These are phyloP conservation scores for Scaptomyza cyrtandrae DNA, from an alignment of 2,888 invertebrate genomes.

Conservation along the genomic window DNA sequence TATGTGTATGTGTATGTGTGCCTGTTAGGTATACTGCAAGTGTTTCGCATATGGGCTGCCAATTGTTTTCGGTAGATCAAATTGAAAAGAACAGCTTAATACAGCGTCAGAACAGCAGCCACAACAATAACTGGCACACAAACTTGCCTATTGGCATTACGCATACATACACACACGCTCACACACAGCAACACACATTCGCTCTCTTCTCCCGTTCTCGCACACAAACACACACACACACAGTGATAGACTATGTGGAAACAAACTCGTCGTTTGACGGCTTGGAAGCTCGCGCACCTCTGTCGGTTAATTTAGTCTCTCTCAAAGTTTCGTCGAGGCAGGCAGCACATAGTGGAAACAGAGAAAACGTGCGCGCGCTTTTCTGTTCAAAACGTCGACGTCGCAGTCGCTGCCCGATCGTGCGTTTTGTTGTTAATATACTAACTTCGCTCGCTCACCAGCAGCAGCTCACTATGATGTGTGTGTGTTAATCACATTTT, in stretches of 20 bases:
- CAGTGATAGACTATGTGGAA: slow-evolving; percentile 10
- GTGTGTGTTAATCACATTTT: slow-evolving; percentile 42
- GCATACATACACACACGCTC: slow-evolving; percentile 15
- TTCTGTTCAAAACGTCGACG: slow-evolving; percentile 37
- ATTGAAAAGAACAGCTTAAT: slow-evolving; percentile 62
- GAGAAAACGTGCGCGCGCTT: slow-evolving; percentile 55
- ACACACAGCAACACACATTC: background rate
- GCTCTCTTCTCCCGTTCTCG: slow-evolving; percentile 15
- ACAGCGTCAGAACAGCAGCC: slow-evolving; percentile 35
- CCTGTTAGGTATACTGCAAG: slow-evolving; percentile 43
- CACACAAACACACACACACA: slow-evolving; percentile 17
- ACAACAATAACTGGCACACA: slow-evolving; percentile 60
- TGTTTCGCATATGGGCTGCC: slow-evolving; percentile 54
- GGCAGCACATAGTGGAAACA: slow-evolving; percentile 48
- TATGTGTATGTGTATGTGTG: slow-evolving; percentile 11
- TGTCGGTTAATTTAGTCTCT: slow-evolving; percentile 60
- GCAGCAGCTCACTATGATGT: slow-evolving; percentile 6
- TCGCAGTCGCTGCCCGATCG: slow-evolving; percentile 59
- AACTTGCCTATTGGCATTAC: slow-evolving; percentile 49
- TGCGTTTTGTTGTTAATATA: slow-evolving; percentile 63
- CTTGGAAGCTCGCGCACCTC: slow-evolving; percentile 45
- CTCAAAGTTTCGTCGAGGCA: slow-evolving; percentile 71
- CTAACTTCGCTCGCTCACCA: slow-evolving; percentile 39
- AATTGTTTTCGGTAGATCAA: slow-evolving; percentile 66
- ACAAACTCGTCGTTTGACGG: slow-evolving; percentile 32